phyloP scores from a whole-genome alignment of 2,888 invertebrate species.

The Trichogramma dendrolimi region DNA sequence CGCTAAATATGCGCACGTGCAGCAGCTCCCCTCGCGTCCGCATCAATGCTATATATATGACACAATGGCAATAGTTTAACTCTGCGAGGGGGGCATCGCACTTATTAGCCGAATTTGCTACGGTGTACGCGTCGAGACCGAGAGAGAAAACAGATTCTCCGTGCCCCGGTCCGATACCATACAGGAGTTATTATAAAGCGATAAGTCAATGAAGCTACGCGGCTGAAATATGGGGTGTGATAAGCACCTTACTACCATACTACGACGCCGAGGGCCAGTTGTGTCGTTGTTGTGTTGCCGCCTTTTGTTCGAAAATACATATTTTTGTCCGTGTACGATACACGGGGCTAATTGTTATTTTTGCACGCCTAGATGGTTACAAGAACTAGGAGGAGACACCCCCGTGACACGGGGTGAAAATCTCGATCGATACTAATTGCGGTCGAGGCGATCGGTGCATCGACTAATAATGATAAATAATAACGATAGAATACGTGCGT shows the following conservation, averaged over 20 bases:
- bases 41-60: not conserved
- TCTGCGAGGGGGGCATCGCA: conserved; percentile 30
- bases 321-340: too few species aligned
- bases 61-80: conserved; percentile 5
- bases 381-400: too few species aligned
- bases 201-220: conserved; percentile 11
- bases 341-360: not conserved
- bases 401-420: too few species aligned
- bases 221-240: not conserved
- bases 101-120: conserved; percentile 35
- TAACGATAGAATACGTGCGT: not conserved
- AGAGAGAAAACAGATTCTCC: not conserved
- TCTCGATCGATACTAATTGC: too few species aligned
- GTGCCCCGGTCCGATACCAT: not conserved
- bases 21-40: conserved; percentile 9
- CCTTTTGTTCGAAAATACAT: too few species aligned
- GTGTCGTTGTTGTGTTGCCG: not conserved
- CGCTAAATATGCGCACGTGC: conserved; percentile 28
- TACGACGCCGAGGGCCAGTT: not conserved
- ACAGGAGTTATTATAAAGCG: conserved; percentile 22
- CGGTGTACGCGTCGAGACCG: conserved; percentile 2
- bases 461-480: not conserved
- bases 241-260: too few species aligned
- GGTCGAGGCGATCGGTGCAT: too few species aligned
- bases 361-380: not conserved